Percentiles rank a stretch among this genome's conserved stretches.
Evolutionary conservation across 2,113 vertebrate genomes (phyloP).

Genomic region (Bombycilla garrulus): DNA sequence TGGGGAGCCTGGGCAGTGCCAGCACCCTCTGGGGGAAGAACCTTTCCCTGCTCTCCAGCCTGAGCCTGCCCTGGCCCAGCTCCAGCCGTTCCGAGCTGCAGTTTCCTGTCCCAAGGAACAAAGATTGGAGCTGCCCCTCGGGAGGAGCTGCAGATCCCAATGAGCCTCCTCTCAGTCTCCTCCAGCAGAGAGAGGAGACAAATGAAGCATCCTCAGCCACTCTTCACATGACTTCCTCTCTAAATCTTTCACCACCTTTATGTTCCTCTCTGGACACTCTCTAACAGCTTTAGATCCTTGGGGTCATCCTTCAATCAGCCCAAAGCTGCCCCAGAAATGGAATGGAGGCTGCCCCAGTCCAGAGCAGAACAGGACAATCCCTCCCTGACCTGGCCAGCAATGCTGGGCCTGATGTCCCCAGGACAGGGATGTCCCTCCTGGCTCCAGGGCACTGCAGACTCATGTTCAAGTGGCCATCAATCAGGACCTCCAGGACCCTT

Average conservation of each 20-base stretch:
- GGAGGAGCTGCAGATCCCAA: not conserved
- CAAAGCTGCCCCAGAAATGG: not conserved
- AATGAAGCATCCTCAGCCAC: not conserved
- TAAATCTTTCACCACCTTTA: not conserved
- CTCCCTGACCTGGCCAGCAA: not conserved
- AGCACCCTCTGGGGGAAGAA: not conserved
- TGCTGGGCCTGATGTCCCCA: not conserved
- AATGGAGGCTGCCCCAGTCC: not conserved
- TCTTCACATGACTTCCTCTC: not conserved
- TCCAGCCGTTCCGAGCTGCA: not conserved
- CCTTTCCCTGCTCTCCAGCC: not conserved
- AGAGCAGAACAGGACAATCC: not conserved
- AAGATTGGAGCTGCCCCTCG: rapidly evolving
- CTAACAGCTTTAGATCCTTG: not conserved
- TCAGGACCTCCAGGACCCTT: not conserved
- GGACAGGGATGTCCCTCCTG: not conserved
- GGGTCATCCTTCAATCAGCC: not conserved
- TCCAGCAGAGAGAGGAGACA: not conserved
- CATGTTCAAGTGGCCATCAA: not conserved
- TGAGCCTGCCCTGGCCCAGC: not conserved
- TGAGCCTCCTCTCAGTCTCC: not conserved
- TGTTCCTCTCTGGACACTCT: not conserved
- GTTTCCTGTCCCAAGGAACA: not conserved
- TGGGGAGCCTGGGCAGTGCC: not conserved
- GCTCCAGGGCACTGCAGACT: not conserved